phyloP scores from a whole-genome alignment of 2,797 vertebrate species.

The Bryconaethiops microstoma region DNA sequence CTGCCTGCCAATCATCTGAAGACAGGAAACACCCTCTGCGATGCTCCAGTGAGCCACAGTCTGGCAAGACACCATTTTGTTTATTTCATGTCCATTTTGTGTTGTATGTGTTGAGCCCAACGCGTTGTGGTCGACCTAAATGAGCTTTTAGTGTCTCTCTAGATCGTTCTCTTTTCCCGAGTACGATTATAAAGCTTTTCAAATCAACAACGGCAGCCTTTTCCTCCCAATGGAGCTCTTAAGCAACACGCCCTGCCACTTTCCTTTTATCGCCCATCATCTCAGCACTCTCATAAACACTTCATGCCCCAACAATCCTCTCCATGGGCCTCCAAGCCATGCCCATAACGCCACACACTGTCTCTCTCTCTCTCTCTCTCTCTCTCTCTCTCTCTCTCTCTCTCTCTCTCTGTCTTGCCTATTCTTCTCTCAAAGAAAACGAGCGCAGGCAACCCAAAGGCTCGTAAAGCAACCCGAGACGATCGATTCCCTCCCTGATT shows the following conservation, averaged over 20 bases:
- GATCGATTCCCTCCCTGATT: slow-evolving; percentile 61
- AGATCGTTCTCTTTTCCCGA: not conserved
- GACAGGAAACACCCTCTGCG: not conserved
- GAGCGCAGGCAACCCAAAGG: slow-evolving; percentile 50
- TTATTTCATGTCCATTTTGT: not conserved
- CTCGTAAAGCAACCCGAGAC: slow-evolving; percentile 63
- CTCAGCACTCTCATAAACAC: slow-evolving; percentile 30
- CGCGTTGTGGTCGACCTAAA: not conserved
- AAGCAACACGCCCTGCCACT: slow-evolving; percentile 29
- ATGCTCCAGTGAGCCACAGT: not conserved
- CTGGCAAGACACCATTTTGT: not conserved
- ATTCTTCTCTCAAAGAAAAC: slow-evolving; percentile 45
- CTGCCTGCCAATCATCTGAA: slow-evolving; percentile 34
- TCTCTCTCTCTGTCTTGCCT: not conserved
- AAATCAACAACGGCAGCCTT: slow-evolving; percentile 60
- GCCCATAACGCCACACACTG: slow-evolving; percentile 13
- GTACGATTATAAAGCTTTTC: slow-evolving; percentile 45
- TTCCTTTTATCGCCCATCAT: slow-evolving; percentile 28
- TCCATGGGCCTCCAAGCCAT: not conserved
- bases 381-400: too few relatives aligned
- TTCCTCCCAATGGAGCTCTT: slow-evolving; percentile 16
- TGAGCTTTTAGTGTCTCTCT: slow-evolving; percentile 18
- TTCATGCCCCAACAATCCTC: slow-evolving; percentile 16
- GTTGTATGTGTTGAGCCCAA: not conserved
- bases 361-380: not conserved